Evolutionary conservation across 2,113 vertebrate genomes (phyloP).

Genomic region (Hippocampus mohnikei): DNA sequence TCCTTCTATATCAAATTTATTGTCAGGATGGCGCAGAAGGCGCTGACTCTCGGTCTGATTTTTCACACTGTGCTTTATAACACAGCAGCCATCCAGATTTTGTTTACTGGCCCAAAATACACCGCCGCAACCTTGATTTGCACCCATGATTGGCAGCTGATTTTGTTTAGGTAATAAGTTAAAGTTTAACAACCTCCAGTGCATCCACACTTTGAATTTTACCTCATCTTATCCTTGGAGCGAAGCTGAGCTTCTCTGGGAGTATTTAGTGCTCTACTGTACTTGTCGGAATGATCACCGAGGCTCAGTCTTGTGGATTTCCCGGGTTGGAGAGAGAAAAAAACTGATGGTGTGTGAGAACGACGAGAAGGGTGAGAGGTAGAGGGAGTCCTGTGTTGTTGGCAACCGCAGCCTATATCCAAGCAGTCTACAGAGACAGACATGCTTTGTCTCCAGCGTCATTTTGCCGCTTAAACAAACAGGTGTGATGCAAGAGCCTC

Average conservation of each 20-base stretch:
- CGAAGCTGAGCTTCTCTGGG: slow-evolving; percentile 52
- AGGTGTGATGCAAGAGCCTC: slow-evolving; percentile 72
- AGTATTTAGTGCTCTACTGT: slow-evolving; percentile 56
- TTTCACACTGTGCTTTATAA: slow-evolving; percentile 40
- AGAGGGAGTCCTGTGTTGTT: slow-evolving; percentile 64
- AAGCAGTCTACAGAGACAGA: slow-evolving; percentile 53
- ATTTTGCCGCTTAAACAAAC: slow-evolving; percentile 73
- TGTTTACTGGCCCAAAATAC: slow-evolving; percentile 26
- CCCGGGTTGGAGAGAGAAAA: slow-evolving; percentile 35
- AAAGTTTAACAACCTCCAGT: slow-evolving; percentile 39
- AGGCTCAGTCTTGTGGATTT: slow-evolving; percentile 47
- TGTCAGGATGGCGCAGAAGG: slow-evolving; percentile 36
- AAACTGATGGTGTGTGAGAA: slow-evolving; percentile 13
- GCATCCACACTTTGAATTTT: slow-evolving; percentile 44
- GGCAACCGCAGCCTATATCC: slow-evolving; percentile 56
- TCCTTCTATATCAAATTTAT: slow-evolving; percentile 30
- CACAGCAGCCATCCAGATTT: slow-evolving; percentile 20
- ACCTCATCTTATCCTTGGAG: slow-evolving; percentile 47
- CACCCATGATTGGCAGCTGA: slow-evolving; percentile 16
- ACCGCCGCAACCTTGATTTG: slow-evolving; percentile 3
- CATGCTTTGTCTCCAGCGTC: slow-evolving; percentile 65
- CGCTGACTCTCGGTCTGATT: slow-evolving; percentile 44
- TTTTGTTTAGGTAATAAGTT: slow-evolving; percentile 46
- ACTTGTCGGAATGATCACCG: slow-evolving; percentile 58
- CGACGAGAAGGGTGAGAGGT: slow-evolving; percentile 36